These are phyloP conservation scores for Neoitamus cyanurus DNA, from an alignment of 2,888 invertebrate species.

Conservation along the genomic window DNA sequence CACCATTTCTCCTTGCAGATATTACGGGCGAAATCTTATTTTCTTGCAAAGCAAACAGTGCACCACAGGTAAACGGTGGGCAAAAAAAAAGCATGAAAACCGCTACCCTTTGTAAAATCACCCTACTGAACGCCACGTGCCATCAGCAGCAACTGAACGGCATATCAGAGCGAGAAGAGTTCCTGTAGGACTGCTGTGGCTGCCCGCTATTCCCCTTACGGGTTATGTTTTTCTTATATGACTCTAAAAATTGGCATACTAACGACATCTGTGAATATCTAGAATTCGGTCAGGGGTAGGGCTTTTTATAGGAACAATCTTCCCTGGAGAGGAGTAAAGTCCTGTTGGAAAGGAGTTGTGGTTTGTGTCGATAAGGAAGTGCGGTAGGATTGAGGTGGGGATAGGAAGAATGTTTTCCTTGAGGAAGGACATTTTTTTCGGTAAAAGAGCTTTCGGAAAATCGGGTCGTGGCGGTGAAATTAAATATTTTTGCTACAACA, in stretches of 20 bases:
- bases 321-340: neutral
- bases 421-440: neutral
- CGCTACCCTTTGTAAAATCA: neutral
- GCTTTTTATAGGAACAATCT: neutral
- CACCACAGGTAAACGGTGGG: neutral
- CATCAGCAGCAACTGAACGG: neutral
- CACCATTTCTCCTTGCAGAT: neutral
- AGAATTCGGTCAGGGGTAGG: neutral
- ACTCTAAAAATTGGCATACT: neutral
- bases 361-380: neutral
- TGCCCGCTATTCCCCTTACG: neutral
- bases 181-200: neutral
- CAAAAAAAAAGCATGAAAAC: neutral
- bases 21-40: neutral
- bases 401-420: neutral
- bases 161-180: neutral
- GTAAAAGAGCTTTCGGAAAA: neutral
- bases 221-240: neutral
- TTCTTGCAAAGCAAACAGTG: neutral
- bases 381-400: neutral
- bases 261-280: slow-evolving; percentile 17
- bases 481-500: neutral
- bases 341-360: neutral
- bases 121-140: slow-evolving; percentile 23
- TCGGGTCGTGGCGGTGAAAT: neutral